Percentiles rank a stretch among this genome's conserved stretches.
Conservation (phyloP, 2,888 invertebrate genomes). For the Drosophila algonquin region DNA sequence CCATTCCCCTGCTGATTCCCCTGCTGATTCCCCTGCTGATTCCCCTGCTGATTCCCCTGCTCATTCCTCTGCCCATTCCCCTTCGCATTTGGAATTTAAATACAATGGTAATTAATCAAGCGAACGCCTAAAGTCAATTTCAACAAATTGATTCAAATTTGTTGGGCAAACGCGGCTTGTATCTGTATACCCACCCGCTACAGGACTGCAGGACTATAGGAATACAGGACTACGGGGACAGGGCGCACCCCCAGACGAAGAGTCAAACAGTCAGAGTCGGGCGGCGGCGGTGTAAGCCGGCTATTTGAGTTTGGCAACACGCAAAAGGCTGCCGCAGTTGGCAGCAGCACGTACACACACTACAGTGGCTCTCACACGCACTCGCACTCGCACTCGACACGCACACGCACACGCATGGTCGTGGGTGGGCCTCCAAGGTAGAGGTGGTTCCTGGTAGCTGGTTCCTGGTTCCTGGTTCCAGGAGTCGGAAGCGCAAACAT, state of each 20-base stretch:
- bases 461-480: slow-evolving; percentile 3
- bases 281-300: slow-evolving; percentile 37
- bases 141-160: slow-evolving; percentile 79
- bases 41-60: neutral
- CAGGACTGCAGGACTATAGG: too few species aligned
- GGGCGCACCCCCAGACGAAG: neutral
- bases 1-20: too few species aligned
- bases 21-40: neutral
- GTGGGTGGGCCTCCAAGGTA: neutral
- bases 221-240: too few species aligned
- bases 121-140: slow-evolving; percentile 75
- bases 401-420: slow-evolving; percentile 11
- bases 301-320: slow-evolving; percentile 68
- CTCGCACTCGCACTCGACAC: slow-evolving; percentile 8
- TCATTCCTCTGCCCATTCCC: neutral
- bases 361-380: slow-evolving; percentile 14
- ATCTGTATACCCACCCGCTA: neutral
- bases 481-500: slow-evolving; percentile 65
- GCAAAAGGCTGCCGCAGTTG: slow-evolving; percentile 71
- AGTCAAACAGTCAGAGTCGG: slow-evolving; percentile 35
- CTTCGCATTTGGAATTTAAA: slow-evolving; percentile 38
- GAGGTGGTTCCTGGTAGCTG: neutral
- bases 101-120: slow-evolving; percentile 73
- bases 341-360: slow-evolving; percentile 47
- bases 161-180: slow-evolving; percentile 58